Conservation (phyloP, 2,888 invertebrate genomes). For the Spatulosminthurus flaviceps region DNA sequence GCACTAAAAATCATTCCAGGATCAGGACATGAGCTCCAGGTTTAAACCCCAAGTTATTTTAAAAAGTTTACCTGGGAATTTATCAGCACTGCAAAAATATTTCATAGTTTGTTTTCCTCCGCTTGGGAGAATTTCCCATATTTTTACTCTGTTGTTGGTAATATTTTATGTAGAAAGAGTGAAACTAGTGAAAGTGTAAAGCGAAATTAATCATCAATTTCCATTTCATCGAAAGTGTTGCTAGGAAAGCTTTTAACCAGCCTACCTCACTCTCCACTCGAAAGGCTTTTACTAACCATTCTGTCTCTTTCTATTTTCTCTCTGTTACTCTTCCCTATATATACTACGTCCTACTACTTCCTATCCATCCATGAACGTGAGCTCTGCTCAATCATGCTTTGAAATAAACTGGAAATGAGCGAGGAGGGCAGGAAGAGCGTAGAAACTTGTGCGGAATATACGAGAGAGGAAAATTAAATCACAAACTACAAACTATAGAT, state of each 20-base stretch:
- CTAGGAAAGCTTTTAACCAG: neutral
- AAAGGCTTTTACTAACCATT: conserved; percentile 9
- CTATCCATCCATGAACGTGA: neutral
- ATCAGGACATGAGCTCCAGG: too few relatives aligned
- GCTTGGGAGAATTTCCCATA: too few relatives aligned
- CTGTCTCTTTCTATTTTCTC: neutral
- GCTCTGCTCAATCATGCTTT: conserved; percentile 12
- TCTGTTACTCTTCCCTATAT: neutral
- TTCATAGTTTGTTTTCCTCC: too few relatives aligned
- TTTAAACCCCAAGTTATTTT: too few relatives aligned
- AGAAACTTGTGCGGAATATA: neutral
- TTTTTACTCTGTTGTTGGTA: too few relatives aligned
- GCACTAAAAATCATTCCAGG: too few relatives aligned
- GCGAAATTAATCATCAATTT: conserved; percentile 6
- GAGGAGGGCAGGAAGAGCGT: neutral
- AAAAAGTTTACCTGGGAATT: too few relatives aligned
- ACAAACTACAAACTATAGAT: conserved; percentile 15
- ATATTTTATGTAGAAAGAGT: neutral
- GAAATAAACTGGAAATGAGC: conserved; percentile 13
- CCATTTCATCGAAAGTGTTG: neutral
- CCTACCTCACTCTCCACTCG: neutral
- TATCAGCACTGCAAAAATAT: too few relatives aligned
- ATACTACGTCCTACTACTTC: too few relatives aligned
- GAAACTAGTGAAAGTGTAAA: neutral
- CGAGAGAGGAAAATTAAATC: conserved; percentile 28